Base-by-base conservation (phyloP, 2,113 vertebrate genomes). In the Tapirus terrestris region DNA sequence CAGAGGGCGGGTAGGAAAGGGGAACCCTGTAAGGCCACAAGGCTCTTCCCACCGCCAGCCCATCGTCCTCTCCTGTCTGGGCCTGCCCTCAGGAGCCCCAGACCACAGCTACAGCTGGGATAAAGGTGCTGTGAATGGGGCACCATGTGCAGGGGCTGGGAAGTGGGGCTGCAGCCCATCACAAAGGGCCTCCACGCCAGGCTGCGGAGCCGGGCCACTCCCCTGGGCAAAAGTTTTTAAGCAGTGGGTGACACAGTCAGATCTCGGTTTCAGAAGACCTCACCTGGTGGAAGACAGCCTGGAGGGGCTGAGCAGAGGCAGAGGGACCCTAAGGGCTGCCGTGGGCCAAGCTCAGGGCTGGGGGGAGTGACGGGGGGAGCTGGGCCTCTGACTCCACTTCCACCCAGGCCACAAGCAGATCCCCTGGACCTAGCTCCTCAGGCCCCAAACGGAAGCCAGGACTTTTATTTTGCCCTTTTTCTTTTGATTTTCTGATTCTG, bases 401-500 rank as follows among this genome's bases (percentile, higher is more conserved):
- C 23, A 81, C 45, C 33, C 11, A 61, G 36, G 58, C 17, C 31
- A 70, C 53, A 95, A 67, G 79, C 56, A 36, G 45, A 39, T 65
- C 13, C 45, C 27, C 36, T 86, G 10, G 10, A 20, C 48, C 27
- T 33, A 77, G 45, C 17, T 21, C 31, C 68, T 80, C 48, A 21
- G 70, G 67, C 68, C 91, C 67, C 73, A 39, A 16, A 48, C 3
- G 58, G 60, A 93, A 97, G 45, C 68, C 76, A n/a, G 39, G 21
- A n/a, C 63, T 73, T 75, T 87, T 84, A 91, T 94, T 96, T 96
- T 93, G 93, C 76, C 79, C 89, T 75, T 96, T 95, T 91, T 79
- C 91, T 97, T 97, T 98, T 85, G 94, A 97, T 94, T 96, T 90
- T 98, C 93, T 58, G 84, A 77, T 82, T 93, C 89, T 85, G 2